Percentiles rank a stretch among this genome's conserved stretches.
These are phyloP conservation scores for Arctia plantaginis DNA, from an alignment of 2,888 invertebrate species.

Conservation along the genomic window DNA sequence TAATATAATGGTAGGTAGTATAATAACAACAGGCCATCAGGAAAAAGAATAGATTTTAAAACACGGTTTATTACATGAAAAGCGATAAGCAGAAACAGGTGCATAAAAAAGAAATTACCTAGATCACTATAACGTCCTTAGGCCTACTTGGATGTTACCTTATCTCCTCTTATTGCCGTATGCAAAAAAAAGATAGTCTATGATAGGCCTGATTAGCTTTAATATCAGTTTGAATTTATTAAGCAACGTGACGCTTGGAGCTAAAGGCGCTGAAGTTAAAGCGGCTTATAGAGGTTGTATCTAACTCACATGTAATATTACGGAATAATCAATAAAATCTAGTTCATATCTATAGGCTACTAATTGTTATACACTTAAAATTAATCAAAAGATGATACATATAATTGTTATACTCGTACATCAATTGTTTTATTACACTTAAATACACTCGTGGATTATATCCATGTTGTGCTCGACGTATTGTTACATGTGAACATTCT, in stretches of 20 bases:
- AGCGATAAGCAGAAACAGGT: background rate
- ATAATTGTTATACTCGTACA: too few relatives aligned
- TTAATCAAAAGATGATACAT: too few relatives aligned
- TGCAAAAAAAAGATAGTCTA: constrained; percentile 5
- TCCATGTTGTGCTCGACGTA: constrained; percentile 7
- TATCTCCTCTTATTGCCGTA: constrained; percentile 6
- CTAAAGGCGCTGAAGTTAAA: constrained; percentile 42
- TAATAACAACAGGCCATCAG: background rate
- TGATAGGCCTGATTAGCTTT: constrained; percentile 40
- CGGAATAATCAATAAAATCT: background rate
- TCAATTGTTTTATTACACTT: background rate
- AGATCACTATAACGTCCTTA: background rate
- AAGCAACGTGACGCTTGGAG: constrained; percentile 40
- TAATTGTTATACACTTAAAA: background rate
- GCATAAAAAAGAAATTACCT: background rate
- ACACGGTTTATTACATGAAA: too few relatives aligned
- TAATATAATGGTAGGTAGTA: too few relatives aligned
- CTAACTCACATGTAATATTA: constrained; percentile 33
- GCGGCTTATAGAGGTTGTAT: constrained; percentile 24
- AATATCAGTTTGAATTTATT: constrained; percentile 29
- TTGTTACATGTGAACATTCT: constrained; percentile 27
- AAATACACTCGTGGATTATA: background rate
- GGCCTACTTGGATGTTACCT: background rate
- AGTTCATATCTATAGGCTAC: too few relatives aligned
- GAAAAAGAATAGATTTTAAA: background rate